phyloP scores from a whole-genome alignment of 1,140 invertebrate species.

The Bombus turneri region DNA sequence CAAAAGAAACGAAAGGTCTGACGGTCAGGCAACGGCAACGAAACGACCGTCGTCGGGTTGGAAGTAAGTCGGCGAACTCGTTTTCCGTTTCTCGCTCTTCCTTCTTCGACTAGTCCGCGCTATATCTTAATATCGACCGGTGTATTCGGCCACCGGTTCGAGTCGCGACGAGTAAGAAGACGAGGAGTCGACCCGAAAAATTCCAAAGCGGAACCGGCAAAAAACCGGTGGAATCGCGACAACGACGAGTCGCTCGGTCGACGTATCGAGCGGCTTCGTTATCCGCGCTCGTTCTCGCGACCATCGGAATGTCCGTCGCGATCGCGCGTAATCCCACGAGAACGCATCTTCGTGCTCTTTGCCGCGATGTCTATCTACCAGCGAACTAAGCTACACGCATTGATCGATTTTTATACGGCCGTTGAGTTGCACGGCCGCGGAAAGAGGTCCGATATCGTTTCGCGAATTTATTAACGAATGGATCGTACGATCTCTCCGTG shows the following conservation, averaged over 20 bases:
- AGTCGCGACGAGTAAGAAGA: neutral
- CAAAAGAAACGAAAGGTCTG: no score
- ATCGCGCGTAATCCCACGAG: neutral
- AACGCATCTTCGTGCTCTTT: conserved; percentile 6
- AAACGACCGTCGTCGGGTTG: neutral
- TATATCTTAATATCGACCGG: conserved; percentile 11
- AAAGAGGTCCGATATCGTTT: neutral
- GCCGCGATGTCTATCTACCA: neutral
- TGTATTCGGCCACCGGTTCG: neutral
- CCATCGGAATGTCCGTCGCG: no score
- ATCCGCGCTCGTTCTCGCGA: neutral
- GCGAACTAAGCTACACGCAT: no score
- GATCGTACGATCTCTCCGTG: neutral
- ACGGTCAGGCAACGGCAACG: neutral
- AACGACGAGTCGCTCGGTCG: neutral
- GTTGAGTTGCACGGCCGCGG: no score
- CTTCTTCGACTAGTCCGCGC: no score
- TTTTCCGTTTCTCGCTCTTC: neutral
- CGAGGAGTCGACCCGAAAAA: conserved; percentile 63
- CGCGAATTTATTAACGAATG: neutral
- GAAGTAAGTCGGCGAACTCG: neutral
- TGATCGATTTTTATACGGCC: conserved; percentile 9
- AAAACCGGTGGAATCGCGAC: conserved; percentile 30
- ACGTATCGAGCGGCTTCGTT: neutral
- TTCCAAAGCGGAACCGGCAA: conserved; percentile 58